Evolutionary conservation across 2,113 vertebrate species (phyloP).

Genomic region (Heliornis fulica): DNA sequence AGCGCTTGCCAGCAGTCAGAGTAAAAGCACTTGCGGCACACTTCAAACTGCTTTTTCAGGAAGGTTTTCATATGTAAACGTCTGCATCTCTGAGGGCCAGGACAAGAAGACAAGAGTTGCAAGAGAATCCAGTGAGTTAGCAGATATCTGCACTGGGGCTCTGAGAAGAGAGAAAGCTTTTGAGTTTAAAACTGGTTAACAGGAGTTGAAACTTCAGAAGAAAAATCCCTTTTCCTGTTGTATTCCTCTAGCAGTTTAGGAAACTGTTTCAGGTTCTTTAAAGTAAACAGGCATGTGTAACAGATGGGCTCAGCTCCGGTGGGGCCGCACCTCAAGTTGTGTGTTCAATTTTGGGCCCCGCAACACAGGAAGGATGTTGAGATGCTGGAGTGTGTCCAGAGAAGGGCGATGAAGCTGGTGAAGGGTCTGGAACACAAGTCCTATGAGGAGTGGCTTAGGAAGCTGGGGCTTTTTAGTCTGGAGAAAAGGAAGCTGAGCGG

Average conservation of each 20-base stretch:
- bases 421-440: no score
- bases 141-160: background rate
- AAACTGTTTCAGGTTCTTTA: background rate
- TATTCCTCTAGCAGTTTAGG: background rate
- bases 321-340: no score
- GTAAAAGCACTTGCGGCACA: background rate
- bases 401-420: no score
- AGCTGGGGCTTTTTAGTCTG: no score
- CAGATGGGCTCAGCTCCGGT: fast-evolving
- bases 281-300: background rate
- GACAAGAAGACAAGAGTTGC: background rate
- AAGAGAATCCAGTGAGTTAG: background rate
- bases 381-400: no score
- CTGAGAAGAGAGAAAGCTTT: background rate
- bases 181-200: background rate
- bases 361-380: no score
- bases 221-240: background rate
- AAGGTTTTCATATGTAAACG: fast-evolving
- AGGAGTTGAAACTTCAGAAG: background rate
- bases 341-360: no score
- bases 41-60: background rate
- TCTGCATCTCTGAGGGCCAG: background rate
- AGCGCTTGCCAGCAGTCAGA: background rate
- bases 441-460: no score
- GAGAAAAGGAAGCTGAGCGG: no score